Conservation (phyloP, 2,888 invertebrate genomes). For the Sesia bembeciformis region DNA sequence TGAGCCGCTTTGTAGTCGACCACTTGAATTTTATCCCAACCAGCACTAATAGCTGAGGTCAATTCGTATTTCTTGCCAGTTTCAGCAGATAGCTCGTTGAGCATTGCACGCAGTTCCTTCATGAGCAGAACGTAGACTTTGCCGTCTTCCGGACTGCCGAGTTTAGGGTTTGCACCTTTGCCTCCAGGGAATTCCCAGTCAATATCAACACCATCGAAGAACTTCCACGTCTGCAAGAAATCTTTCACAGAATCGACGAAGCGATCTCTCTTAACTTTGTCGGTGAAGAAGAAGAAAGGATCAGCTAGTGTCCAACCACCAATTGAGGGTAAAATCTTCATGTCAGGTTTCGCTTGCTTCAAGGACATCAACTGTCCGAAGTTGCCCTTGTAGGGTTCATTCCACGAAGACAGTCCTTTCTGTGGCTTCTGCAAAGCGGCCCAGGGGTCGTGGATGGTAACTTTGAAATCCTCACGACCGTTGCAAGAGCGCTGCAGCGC, state of each 20-base stretch:
- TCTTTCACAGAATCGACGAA: slow-evolving; percentile 63
- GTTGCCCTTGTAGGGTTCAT: slow-evolving; percentile 67
- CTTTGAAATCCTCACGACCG: slow-evolving; percentile 65
- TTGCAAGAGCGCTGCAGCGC: slow-evolving; percentile 64
- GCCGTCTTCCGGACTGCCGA: slow-evolving; percentile 60
- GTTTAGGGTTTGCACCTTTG: slow-evolving; percentile 61
- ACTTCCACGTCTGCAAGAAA: slow-evolving; percentile 65
- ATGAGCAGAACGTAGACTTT: slow-evolving; percentile 51
- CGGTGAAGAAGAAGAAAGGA: slow-evolving; percentile 64
- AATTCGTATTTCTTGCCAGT: slow-evolving; percentile 62
- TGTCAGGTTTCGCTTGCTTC: slow-evolving; percentile 58
- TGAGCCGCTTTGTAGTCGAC: slow-evolving; percentile 61
- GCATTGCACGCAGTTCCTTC: slow-evolving; percentile 60
- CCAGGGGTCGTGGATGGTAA: slow-evolving; percentile 67
- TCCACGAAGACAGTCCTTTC: slow-evolving; percentile 61
- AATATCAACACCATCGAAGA: slow-evolving; percentile 67
- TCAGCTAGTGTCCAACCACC: slow-evolving; percentile 68
- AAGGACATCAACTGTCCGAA: slow-evolving; percentile 66
- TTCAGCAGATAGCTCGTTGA: slow-evolving; percentile 49
- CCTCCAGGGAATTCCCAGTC: slow-evolving; percentile 72
- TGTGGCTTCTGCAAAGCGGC: slow-evolving; percentile 66
- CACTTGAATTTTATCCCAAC: slow-evolving; percentile 69
- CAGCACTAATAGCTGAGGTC: slow-evolving; percentile 66
- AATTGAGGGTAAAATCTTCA: slow-evolving; percentile 60
- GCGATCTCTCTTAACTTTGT: slow-evolving; percentile 48